Base-by-base conservation (phyloP, 2,888 invertebrate species). In the Apeira syringaria region DNA sequence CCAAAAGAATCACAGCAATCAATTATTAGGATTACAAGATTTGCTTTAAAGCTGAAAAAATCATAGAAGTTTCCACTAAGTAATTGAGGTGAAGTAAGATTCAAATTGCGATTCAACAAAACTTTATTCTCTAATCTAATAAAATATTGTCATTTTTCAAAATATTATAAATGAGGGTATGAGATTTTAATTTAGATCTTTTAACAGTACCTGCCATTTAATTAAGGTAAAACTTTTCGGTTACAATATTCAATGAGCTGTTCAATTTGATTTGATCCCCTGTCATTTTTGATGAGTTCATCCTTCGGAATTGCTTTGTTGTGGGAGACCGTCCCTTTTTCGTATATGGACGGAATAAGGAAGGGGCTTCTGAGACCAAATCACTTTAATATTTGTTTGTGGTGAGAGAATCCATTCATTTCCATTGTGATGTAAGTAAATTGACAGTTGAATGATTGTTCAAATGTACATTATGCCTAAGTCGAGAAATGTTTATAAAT, bases 271-370 rank as follows among this genome's bases (percentile, higher is more conserved):
- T 71, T 70, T 66, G 68, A 68, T 67, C 63, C 59, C 55, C 61
- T 65, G 61, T 64, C 64, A 56, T 58, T 61, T 62, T 68, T 66
- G 67, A 72, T 59, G 66, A 64, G 65, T 60, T 65, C 61, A 63
- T 68, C 61, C 56, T 55, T 53, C 43, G 56, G 53, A 59, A 64
- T 64, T 59, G 62, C 64, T 72, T 66, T 65, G 66, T 66, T 64
- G 61, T 58, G 57, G 59, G 46, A 59, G 58, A 65, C 59, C 61
- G 59, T 33, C 40, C 40, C 22, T 34, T 30, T 34, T 28, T 7
- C n/a, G 18, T 10, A 2, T 38, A 44, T 38, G 30, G 20, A 5
- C 12, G 38, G 32, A 5, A 10, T 5, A 2, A 11, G 12, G 29
- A 27, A 24, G 17, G 8, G 13, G 25, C 10, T 24, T 15, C 25